Evolutionary conservation across 2,113 vertebrate species (phyloP), one percentile per base, ranked within the genome.

Genomic region (Xyliphius kryptos): DNA sequence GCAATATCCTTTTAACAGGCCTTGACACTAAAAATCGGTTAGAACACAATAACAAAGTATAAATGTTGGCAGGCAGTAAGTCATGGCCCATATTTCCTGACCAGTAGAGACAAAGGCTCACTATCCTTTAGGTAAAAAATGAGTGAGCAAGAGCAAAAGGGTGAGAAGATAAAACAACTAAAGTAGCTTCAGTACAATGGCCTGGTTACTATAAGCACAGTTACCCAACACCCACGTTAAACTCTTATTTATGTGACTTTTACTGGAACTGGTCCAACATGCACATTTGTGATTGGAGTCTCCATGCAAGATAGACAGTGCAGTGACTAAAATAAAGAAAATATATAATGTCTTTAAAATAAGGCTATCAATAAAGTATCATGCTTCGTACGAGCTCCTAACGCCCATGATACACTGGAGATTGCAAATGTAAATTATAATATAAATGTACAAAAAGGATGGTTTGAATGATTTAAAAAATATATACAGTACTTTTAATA

Each of bases 31-130:
- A n/a, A n/a, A n/a, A n/a, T n/a, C n/a, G n/a, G n/a, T n/a, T 50
- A 49, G 37, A 49, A 56, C 56, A 57, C 43, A 63, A 54, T 50
- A 48, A 53, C 26, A 36, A 26, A 66, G 70, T 68, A 68, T 73
- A 73, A 73, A 73, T 75, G 72, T 67, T 77, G 76, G 73, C 74
- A 74, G 74, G 62, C 61, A n/a, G n/a, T n/a, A n/a, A n/a, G n/a
- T n/a, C n/a, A n/a, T n/a, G n/a, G n/a, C n/a, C n/a, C n/a, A n/a
- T 72, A 26, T 72, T 63, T 61, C 26, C 61, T 44, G 55, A n/a
- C 54, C 19, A 52, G 32, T 56, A 57, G 32, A 66, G 54, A 40
- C 48, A 53, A 12, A 58, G 14, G n/a, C n/a, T n/a, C n/a, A n/a
- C n/a, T n/a, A 36, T 41, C 53, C 62, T 67, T 15, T 44, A n/a